These are phyloP conservation scores for Papilio polytes DNA, from an alignment of 1,140 invertebrate genomes.

Conservation along the genomic window DNA sequence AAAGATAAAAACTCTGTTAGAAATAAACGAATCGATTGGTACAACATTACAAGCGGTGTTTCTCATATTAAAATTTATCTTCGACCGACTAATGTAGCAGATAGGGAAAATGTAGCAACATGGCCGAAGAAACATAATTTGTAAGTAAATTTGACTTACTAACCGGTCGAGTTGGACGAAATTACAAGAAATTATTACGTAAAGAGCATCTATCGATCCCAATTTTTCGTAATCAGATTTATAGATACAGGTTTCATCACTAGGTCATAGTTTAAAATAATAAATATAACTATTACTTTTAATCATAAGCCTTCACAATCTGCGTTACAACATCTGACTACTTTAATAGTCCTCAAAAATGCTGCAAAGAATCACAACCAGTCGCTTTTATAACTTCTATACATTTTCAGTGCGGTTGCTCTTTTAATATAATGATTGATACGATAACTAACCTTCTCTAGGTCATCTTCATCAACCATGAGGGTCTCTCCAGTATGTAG, in stretches of 20 bases:
- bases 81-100: conserved; percentile 18
- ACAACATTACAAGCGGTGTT: conserved; percentile 1
- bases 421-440: not conserved
- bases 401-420: not conserved
- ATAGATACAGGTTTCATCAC: conserved; percentile 26
- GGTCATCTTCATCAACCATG: conserved; percentile 95
- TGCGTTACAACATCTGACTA: not conserved
- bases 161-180: conserved; percentile 26
- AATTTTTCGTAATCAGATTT: conserved; percentile 33
- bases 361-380: not conserved
- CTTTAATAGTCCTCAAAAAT: too few species aligned
- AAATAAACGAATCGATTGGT: conserved; percentile 26
- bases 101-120: conserved; percentile 26
- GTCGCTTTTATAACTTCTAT: not conserved
- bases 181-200: conserved; percentile 24
- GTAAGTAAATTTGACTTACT: conserved; percentile 33
- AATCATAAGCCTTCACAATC: not conserved
- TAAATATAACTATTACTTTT: not conserved
- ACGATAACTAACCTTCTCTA: conserved; percentile 89
- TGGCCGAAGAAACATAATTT: conserved; percentile 1
- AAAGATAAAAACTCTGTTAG: not conserved
- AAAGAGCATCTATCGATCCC: conserved; percentile 33
- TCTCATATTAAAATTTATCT: conserved; percentile 30
- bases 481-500: conserved; percentile 91
- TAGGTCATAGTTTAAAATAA: conserved; percentile 16